These are phyloP conservation scores for Colaptes auratus DNA, from an alignment of 2,113 vertebrate species.

Conservation along the genomic window DNA sequence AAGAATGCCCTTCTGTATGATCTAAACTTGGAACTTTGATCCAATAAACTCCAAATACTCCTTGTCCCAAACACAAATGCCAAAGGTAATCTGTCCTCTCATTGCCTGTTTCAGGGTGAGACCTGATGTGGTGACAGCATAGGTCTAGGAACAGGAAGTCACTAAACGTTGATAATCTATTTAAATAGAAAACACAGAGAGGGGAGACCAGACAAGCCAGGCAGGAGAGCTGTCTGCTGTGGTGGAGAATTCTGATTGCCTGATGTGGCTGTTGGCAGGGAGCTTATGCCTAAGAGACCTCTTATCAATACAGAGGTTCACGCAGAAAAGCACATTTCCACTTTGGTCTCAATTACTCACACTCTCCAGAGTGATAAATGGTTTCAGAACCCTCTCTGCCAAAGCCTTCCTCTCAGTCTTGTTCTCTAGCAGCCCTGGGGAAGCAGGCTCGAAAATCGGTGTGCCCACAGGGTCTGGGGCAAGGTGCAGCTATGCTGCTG, in stretches of 20 bases:
- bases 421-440: neutral
- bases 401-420: neutral
- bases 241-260: neutral
- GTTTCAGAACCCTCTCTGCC: neutral
- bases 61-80: neutral
- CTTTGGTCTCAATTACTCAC: neutral
- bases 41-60: neutral
- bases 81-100: neutral
- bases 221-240: neutral
- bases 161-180: neutral
- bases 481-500: neutral
- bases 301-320: neutral
- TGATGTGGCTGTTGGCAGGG: neutral
- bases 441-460: rapidly evolving
- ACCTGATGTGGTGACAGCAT: neutral
- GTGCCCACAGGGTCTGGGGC: neutral
- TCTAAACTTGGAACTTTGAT: neutral
- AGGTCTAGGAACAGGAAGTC: neutral
- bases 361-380: neutral
- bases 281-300: neutral
- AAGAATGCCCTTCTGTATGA: neutral
- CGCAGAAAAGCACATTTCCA: neutral
- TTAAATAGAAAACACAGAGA: neutral
- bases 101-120: neutral
- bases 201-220: constrained; percentile 8